Percentiles rank a stretch among this genome's conserved stretches.
Conservation (phyloP, 2,888 invertebrate species). For the Orthonychiurus folsomi region DNA sequence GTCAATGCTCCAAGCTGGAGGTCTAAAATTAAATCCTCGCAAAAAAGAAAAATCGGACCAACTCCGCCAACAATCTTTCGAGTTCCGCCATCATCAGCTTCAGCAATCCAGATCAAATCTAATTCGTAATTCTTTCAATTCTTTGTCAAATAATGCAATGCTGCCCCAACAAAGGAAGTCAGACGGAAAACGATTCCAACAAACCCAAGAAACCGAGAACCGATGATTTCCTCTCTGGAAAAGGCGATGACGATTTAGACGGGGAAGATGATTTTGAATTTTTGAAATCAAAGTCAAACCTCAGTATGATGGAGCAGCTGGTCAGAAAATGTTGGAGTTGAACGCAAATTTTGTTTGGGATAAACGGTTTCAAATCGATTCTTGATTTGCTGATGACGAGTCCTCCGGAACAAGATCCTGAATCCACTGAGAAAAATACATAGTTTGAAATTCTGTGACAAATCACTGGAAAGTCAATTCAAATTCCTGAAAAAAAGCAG, state of each 20-base stretch:
- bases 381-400: conserved; percentile 27
- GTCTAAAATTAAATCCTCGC: conserved; percentile 11
- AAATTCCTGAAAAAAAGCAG: neutral
- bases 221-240: conserved; percentile 16
- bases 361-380: conserved; percentile 33
- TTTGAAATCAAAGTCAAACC: conserved; percentile 24
- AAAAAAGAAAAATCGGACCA: conserved; percentile 32
- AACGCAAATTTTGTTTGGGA: conserved; percentile 31
- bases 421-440: conserved; percentile 19
- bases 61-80: conserved; percentile 29
- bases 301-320: conserved; percentile 32
- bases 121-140: conserved; percentile 25
- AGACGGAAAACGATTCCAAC: neutral
- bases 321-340: conserved; percentile 33
- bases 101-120: conserved; percentile 19
- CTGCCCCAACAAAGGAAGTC: neutral
- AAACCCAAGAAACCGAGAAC: neutral
- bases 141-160: conserved; percentile 18
- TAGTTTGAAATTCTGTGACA: conserved; percentile 27
- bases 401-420: neutral
- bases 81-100: conserved; percentile 21
- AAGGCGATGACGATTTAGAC: conserved; percentile 16
- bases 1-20: too few relatives aligned
- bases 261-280: conserved; percentile 5
- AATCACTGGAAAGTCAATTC: conserved; percentile 24